Evolutionary conservation across 2,113 vertebrate genomes (phyloP).

Genomic region (Psettodes erumei): DNA sequence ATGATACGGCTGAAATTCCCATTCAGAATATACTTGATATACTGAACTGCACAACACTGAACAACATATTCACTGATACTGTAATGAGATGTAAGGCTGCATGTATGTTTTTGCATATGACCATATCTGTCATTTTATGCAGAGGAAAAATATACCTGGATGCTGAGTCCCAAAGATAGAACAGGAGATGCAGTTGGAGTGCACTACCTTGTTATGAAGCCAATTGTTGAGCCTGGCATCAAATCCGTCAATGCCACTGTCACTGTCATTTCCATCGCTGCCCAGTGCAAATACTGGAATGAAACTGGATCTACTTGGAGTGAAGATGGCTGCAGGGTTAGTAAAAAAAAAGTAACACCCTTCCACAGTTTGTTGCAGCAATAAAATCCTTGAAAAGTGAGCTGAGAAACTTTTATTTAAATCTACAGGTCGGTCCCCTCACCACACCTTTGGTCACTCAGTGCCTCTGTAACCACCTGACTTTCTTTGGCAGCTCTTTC

Average conservation of each 20-base stretch:
- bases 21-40: neutral
- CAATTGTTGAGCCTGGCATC: constrained; percentile 78
- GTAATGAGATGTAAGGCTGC: neutral
- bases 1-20: neutral
- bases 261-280: constrained; percentile 85
- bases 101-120: neutral
- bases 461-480: constrained; percentile 94
- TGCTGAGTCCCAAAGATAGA: constrained; percentile 87
- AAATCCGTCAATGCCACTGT: constrained; percentile 80
- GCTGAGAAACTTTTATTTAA: constrained; percentile 3
- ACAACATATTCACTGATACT: neutral
- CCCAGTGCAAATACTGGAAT: constrained; percentile 93
- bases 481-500: constrained; percentile 94
- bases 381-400: neutral
- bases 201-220: constrained; percentile 88
- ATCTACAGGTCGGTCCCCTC: constrained; percentile 87
- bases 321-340: constrained; percentile 89
- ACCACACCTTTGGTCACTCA: constrained; percentile 86
- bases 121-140: constrained; percentile 35
- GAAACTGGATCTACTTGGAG: constrained; percentile 85
- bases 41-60: neutral
- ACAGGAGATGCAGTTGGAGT: constrained; percentile 81
- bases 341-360: constrained; percentile 43
- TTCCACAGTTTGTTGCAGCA: neutral
- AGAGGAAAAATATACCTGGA: constrained; percentile 89